Evolutionary conservation across 2,113 vertebrate species (phyloP).

Genomic region (Channa maculata): DNA sequence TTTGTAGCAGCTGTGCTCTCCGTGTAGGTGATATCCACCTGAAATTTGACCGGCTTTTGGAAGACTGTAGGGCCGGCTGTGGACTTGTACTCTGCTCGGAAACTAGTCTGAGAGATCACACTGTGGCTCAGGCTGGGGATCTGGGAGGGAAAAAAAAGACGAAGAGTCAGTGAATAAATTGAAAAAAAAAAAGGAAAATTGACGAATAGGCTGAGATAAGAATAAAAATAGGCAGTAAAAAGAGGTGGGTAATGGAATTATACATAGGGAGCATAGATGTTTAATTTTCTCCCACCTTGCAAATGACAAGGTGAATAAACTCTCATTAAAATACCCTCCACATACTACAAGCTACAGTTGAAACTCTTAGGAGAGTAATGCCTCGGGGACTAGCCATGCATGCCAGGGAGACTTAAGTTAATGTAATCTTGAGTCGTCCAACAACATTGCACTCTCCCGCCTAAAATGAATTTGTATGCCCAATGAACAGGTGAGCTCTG

Average conservation of each 20-base stretch:
- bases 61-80: slow-evolving; percentile 97
- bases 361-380: slow-evolving; percentile 69
- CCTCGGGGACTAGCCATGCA: slow-evolving; percentile 66
- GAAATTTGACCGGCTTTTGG: slow-evolving; percentile 99
- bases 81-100: slow-evolving; percentile 98
- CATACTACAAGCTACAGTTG: slow-evolving; percentile 56
- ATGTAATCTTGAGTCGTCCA: slow-evolving; percentile 72
- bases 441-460: slow-evolving; percentile 56
- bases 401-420: slow-evolving; percentile 67
- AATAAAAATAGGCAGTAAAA: slow-evolving; percentile 21
- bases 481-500: slow-evolving; percentile 66
- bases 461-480: slow-evolving; percentile 71
- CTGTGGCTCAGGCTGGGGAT: slow-evolving; percentile 99
- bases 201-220: slow-evolving; percentile 9
- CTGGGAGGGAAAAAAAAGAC: slow-evolving; percentile 51
- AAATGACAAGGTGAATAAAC: slow-evolving; percentile 65
- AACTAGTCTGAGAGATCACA: slow-evolving; percentile 98
- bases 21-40: slow-evolving; percentile 99
- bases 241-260: slow-evolving; percentile 56
- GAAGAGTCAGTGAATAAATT: background rate
- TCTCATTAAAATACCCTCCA: slow-evolving; percentile 69
- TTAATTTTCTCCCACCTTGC: slow-evolving; percentile 40
- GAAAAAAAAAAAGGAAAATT: background rate
- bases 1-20: slow-evolving; percentile 94
- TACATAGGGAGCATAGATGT: slow-evolving; percentile 29